Conservation (phyloP, 2,888 invertebrate genomes). For the Alentia gelatinosa region DNA sequence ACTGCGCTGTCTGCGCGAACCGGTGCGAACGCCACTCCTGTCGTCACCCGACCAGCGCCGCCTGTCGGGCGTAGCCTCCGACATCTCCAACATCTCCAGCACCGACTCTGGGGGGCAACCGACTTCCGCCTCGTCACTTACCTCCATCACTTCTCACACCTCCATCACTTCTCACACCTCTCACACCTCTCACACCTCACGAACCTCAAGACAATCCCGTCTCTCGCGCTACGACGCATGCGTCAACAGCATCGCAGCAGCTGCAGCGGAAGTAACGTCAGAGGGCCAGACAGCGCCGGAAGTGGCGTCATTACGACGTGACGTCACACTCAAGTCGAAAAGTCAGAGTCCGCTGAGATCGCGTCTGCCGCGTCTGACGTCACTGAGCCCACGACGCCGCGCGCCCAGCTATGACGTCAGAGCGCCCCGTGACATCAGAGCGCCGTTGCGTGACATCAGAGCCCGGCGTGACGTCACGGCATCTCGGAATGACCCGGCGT, state of each 20-base stretch:
- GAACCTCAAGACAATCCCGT: neutral
- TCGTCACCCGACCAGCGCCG: neutral
- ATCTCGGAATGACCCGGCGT: no score
- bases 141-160: neutral
- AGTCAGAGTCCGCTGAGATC: constrained; percentile 40
- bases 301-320: neutral
- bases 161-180: neutral
- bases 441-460: neutral
- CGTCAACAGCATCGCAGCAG: neutral
- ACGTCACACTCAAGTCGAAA: constrained; percentile 1
- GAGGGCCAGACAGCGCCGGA: neutral
- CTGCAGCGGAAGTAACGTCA: neutral
- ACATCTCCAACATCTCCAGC: constrained; percentile 47
- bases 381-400: constrained; percentile 32
- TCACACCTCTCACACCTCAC: neutral
- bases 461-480: neutral
- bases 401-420: neutral
- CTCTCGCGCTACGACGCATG: neutral
- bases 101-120: neutral
- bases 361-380: constrained; percentile 24
- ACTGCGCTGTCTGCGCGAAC: neutral
- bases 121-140: neutral
- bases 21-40: neutral
- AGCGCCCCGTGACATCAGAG: neutral
- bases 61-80: neutral